Conservation (phyloP, 2,888 invertebrate genomes). For the Agelastica alni region DNA sequence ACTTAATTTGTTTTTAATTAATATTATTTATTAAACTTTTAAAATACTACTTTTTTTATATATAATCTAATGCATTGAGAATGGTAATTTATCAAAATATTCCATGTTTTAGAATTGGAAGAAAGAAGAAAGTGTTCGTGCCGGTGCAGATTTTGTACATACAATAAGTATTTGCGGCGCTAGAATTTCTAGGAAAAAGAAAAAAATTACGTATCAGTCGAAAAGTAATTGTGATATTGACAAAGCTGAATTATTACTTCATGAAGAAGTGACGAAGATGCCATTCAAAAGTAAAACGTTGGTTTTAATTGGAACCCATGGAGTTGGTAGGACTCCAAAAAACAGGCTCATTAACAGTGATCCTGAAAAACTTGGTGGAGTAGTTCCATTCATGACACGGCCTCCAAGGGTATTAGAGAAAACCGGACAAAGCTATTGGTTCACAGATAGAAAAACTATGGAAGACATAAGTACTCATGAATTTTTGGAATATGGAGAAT, state of each 20-base stretch:
- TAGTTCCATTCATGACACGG: constrained; percentile 91
- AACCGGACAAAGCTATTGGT: constrained; percentile 92
- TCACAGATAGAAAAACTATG: constrained; percentile 87
- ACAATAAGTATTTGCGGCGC: constrained; percentile 79
- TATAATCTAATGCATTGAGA: too few relatives aligned
- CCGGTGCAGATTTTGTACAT: constrained; percentile 94
- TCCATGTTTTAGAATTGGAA: constrained; percentile 69
- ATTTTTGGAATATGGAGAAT: constrained; percentile 94
- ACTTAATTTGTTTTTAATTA: too few relatives aligned
- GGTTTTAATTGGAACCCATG: constrained; percentile 89
- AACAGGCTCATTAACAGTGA: constrained; percentile 90
- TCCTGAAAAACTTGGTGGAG: constrained; percentile 86
- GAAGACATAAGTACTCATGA: constrained; percentile 90
- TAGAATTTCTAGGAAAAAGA: constrained; percentile 53
- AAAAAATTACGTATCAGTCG: constrained; percentile 76
- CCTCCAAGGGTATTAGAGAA: constrained; percentile 89
- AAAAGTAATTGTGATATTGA: constrained; percentile 91
- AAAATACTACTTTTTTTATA: too few relatives aligned
- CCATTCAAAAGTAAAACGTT: constrained; percentile 93
- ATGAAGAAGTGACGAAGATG: constrained; percentile 96
- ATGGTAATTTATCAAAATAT: too few relatives aligned
- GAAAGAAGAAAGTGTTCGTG: constrained; percentile 91
- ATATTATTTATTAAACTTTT: too few relatives aligned
- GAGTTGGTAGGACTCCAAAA: constrained; percentile 95
- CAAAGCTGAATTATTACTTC: constrained; percentile 86